Evolutionary conservation across 2,113 vertebrate genomes (phyloP), one percentile per base, ranked within the genome.

Genomic region (Pseudopipra pipra): DNA sequence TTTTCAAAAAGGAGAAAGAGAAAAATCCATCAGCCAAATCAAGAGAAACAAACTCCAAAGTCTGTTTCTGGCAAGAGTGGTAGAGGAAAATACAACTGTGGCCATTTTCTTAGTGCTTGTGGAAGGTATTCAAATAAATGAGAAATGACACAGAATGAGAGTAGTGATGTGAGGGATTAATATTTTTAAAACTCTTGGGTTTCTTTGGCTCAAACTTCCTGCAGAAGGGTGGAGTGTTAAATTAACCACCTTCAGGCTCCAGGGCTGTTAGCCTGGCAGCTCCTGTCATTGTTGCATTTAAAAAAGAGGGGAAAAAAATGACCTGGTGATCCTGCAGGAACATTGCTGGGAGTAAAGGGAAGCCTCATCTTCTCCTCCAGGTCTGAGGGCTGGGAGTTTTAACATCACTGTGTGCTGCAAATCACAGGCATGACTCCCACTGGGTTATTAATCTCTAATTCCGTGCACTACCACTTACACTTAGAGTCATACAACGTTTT

Each of bases 111-210:
- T 92, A 35, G 58, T 92, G 49, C 85, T 58, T 61, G 49, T 70
- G 68, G 88, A 55, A 90, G 47, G 12, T 81, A 37, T 71, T 93
- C 71, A 96, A 84, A 65, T 90, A 92, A 95, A 79, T 87, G 71
- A 92, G 81, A 87, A 90, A 65, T 14, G 6, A 52, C 76, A 33
- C 51, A 85, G 87, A 91, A 37, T 33, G 21, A 14, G 17, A 62
- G 41, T 52, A 59, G 19, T 61, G 79, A 71, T 96, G 61, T 1
- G 2, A 90, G 39, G 44, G 41, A 78, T 90, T 52, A 67, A 82
- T 89, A 37, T 89, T 90, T 93, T 78, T 85, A 58, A 78, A 68
- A 56, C 52, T 86, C 79, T 90, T 61, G 15, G 22, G 58, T 93
- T 88, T 91, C 80, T 90, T 87, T 81, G 68, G 56, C 90, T 78